Percentiles rank a stretch among this genome's conserved stretches.
These are phyloP conservation scores for Balanococcus diminutus DNA, from an alignment of 2,888 invertebrate genomes.

Conservation along the genomic window DNA sequence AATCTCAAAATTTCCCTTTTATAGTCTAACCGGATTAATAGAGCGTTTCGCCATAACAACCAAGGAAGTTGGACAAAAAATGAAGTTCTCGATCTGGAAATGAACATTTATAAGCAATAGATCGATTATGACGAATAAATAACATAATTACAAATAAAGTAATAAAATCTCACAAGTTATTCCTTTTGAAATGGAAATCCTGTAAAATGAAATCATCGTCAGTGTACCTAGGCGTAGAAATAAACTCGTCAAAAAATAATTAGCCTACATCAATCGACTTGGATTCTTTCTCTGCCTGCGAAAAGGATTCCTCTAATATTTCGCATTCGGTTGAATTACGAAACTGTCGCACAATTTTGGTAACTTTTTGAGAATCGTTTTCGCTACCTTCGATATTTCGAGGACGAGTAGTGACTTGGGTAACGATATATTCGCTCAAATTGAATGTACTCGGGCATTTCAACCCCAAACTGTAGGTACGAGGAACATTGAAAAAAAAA, in stretches of 20 bases:
- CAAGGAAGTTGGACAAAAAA: conserved; percentile 29
- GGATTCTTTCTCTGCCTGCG: too few species aligned
- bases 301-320: background rate
- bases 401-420: conserved; percentile 63
- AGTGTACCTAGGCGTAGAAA: background rate
- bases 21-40: background rate
- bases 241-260: background rate
- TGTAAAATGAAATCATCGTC: background rate
- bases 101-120: background rate
- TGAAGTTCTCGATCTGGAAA: conserved; percentile 29
- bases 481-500: background rate
- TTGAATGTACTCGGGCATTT: conserved; percentile 80
- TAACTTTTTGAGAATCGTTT: background rate
- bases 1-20: conserved; percentile 16
- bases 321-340: background rate
- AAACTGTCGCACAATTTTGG: background rate
- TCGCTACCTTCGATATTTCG: conserved; percentile 26
- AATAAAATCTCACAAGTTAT: background rate
- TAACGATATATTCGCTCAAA: conserved; percentile 83
- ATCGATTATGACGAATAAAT: background rate
- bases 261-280: background rate
- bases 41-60: conserved; percentile 22
- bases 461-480: conserved; percentile 67
- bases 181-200: background rate
- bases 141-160: background rate